Evolutionary conservation across 1,140 invertebrate species (phyloP), one percentile per base, ranked within the genome.

Genomic region (Drosophila sp.): DNA sequence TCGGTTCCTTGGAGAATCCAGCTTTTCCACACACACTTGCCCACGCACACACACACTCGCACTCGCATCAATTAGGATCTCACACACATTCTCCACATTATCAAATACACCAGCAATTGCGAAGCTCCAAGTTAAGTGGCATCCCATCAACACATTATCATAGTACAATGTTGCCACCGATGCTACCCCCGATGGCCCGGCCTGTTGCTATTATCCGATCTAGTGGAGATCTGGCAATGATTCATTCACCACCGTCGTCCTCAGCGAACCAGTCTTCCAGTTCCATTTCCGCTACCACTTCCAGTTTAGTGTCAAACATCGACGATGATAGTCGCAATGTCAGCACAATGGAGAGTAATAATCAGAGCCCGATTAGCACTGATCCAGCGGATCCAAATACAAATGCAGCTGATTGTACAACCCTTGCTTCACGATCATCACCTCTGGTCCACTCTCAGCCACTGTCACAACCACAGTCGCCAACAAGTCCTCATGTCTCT

Each of bases 131-230:
- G 61, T 36, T 87, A 2, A 18, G 58, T 4, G 56, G 59, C 7
- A 56, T 78, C 0, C 69, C 72, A 21, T 53, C 84, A 8, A 64
- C 78, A 29, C 89, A 91, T 43, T 92, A 91, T 56, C 94, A 98
- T 92, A 97, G 96, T 86, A 66, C 96, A 73, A 97, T 97, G 95
- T 93, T 99, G 77, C 97, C 98, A 11, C 98, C 97, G n/a, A 97
- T 98, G n/a, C 94, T 98, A 2, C 97, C 97, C 2, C 97, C 97
- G 7, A 98, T 99, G 96, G 97, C 98, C 2, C 94, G 98, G 75
- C 98, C 98, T 0, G 98, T 99, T 7, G 97, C 98, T 18, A 98
- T 99, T 75, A 97, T 99, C 81, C 94, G 97, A 86, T 97, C 97
- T 38, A 97, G 97, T 72, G 96, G 96, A 93, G 93, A 92, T 90